Evolutionary conservation across 2,888 invertebrate species (phyloP), one percentile per base, ranked within the genome.

Genomic region (Hoplodrina blanda): DNA sequence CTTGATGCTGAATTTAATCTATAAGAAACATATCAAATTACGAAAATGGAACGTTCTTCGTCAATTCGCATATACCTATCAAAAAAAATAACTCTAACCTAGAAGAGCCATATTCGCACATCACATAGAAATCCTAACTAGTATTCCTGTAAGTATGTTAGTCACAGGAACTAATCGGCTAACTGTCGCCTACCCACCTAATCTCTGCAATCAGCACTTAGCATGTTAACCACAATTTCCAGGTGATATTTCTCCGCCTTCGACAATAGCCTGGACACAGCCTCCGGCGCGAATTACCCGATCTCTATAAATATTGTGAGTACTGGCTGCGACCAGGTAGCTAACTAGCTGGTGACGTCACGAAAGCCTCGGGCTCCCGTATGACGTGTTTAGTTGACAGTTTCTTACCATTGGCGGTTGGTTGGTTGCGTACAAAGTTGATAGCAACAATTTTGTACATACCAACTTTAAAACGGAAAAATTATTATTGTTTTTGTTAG

Each of bases 291-390:
- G 69, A 69, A 80, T 73, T 78, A 81, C 70, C 71, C 52, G 62
- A 60, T 74, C 69, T 69, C 80, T 72, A 85, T 86, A 87, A 86
- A 87, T 87, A 87, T 83, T 76, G 76, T 67, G 78, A 80, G 70
- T 67, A 55, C 78, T 70, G 65, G 74, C 73, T 84, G 80, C 83
- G 76, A 77, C 78, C 76, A 83, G 80, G 85, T 83, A 82, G 75
- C 76, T 83, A 80, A 78, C 76, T 69, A 79, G 77, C 64, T 44
- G 11, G 61, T 79, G 81, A 69, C 68, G 69, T 73, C 73, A 80
- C 55, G 62, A 50, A 55, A 50, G 73, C 79, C 79, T 2, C 37
- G 8, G 73, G 81, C 66, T 60, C 50, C 20, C 15, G 25, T 50
- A 2, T 62, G 76, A 79, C 69, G 67, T 75, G 25, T 78, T 78